A percentile compares a stretch with the other conserved stretches of the same genome.
Conservation (phyloP, 2,113 vertebrate species). For the Leptocoma aspasia region DNA sequence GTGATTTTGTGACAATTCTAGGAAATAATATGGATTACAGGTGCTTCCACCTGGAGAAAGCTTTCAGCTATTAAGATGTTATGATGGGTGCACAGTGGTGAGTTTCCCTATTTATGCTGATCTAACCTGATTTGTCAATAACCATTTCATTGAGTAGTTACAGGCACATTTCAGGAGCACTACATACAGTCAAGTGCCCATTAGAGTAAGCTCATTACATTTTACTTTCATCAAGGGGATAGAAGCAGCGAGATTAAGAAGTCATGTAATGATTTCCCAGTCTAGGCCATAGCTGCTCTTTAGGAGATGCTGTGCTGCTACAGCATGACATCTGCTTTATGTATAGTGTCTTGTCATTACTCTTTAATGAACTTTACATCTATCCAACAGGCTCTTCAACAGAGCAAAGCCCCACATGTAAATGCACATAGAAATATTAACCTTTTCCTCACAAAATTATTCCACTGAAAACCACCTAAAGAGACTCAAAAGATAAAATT, state of each 20-base stretch:
- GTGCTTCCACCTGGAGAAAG: neutral
- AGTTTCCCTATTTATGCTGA: neutral
- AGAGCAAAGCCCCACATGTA: neutral
- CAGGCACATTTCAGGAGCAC: neutral
- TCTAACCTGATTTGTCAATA: neutral
- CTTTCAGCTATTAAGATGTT: neutral
- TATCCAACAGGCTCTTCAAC: neutral
- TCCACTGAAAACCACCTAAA: neutral
- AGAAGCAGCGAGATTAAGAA: neutral
- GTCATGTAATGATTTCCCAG: slow-evolving; percentile 15
- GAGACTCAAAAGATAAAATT: neutral
- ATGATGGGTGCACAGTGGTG: neutral
- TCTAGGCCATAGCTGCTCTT: neutral
- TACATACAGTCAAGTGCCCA: neutral
- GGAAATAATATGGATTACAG: neutral
- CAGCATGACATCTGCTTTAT: neutral
- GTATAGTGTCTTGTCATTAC: neutral
- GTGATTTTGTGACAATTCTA: neutral
- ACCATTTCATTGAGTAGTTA: neutral
- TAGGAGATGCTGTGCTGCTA: neutral
- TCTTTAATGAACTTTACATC: slow-evolving; percentile 27
- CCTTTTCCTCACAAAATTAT: neutral
- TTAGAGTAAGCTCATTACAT: neutral
- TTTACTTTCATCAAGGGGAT: slow-evolving; percentile 25
- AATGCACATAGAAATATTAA: neutral